These are phyloP conservation scores for Callipepla californica DNA, from an alignment of 2,113 vertebrate genomes.

Conservation along the genomic window DNA sequence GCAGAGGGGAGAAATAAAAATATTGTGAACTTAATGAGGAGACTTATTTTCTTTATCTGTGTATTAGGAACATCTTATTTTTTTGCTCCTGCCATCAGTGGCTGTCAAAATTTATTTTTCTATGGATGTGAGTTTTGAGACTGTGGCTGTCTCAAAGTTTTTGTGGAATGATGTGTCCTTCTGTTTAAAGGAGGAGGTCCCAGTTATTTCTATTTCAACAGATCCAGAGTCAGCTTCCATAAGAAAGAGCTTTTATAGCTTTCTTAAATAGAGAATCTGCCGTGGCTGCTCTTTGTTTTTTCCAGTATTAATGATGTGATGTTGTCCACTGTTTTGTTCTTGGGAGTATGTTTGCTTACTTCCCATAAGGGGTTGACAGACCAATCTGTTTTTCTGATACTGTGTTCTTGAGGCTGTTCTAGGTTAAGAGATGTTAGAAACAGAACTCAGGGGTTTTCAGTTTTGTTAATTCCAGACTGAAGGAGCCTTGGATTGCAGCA, in stretches of 20 bases:
- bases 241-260: background rate
- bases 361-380: background rate
- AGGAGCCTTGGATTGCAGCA: background rate
- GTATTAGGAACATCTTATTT: conserved; percentile 18
- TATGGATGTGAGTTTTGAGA: conserved; percentile 38
- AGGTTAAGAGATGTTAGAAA: background rate
- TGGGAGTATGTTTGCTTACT: conserved; percentile 34
- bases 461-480: background rate
- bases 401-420: background rate
- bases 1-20: conserved; percentile 45
- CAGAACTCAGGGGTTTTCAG: background rate
- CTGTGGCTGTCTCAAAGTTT: conserved; percentile 17
- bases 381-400: background rate
- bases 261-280: conserved; percentile 31
- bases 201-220: background rate
- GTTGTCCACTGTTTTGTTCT: conserved; percentile 13
- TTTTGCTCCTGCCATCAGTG: conserved; percentile 31
- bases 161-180: background rate
- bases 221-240: background rate
- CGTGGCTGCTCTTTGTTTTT: conserved; percentile 39
- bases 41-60: conserved; percentile 47
- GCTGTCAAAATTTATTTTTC: conserved; percentile 54
- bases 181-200: conserved; percentile 3
- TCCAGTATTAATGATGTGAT: background rate
- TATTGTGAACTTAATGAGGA: conserved; percentile 47